A percentile compares a stretch with the other conserved stretches of the same genome.
These are phyloP conservation scores for Rhyacichthys aspro DNA, from an alignment of 2,797 vertebrate species.

Conservation along the genomic window DNA sequence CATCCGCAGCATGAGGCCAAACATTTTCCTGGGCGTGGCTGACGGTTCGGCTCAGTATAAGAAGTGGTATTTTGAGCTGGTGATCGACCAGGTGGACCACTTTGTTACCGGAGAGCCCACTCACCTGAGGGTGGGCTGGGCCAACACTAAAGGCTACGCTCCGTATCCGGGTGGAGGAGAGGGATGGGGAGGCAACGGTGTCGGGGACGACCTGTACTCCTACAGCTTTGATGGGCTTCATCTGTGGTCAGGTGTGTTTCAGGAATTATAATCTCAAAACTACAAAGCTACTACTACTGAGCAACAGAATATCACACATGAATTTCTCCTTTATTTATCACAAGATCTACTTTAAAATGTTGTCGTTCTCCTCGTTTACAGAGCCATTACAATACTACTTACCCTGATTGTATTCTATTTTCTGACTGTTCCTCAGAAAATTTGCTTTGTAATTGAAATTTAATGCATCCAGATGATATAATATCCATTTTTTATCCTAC, in stretches of 20 bases:
- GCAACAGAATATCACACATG: too few relatives aligned
- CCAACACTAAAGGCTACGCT: constrained; percentile 94
- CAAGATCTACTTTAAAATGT: too few relatives aligned
- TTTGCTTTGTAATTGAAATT: too few relatives aligned
- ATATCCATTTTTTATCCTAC: too few relatives aligned
- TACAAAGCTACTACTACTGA: too few relatives aligned
- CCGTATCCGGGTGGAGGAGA: constrained; percentile 98
- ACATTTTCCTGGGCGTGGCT: constrained; percentile 94
- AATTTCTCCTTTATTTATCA: too few relatives aligned
- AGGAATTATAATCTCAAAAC: too few relatives aligned
- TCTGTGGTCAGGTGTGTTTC: constrained; percentile 94
- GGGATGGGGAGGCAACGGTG: constrained; percentile 97
- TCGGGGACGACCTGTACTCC: constrained; percentile 95
- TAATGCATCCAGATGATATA: too few relatives aligned
- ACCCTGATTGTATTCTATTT: too few relatives aligned
- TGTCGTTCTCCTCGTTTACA: too few relatives aligned
- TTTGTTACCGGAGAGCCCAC: constrained; percentile 94
- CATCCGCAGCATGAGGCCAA: constrained; percentile 90
- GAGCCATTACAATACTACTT: too few relatives aligned
- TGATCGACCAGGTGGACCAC: constrained; percentile 96
- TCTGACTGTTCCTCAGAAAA: too few relatives aligned
- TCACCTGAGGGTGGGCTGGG: constrained; percentile 96
- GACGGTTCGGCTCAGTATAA: constrained; percentile 98
- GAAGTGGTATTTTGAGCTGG: constrained; percentile 98
- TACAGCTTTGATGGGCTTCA: constrained; percentile 98